A percentile compares a stretch with the other conserved stretches of the same genome.
Evolutionary conservation across 2,888 invertebrate species (phyloP).

Genomic region (Thecocarcelia acutangulata): DNA sequence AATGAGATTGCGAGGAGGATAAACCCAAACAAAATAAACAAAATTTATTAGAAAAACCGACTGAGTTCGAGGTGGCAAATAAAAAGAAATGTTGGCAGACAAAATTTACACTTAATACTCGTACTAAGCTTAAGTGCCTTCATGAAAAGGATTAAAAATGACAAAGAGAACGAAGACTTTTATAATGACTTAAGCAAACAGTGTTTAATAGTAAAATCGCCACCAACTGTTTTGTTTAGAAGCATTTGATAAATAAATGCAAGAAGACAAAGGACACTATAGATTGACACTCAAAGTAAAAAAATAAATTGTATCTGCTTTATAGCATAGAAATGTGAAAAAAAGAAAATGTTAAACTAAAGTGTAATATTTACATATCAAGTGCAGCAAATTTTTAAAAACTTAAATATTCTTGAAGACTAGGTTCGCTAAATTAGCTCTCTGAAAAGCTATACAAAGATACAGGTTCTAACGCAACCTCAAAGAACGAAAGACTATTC

Average conservation of each 20-base stretch:
- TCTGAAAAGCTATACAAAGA: too few species aligned
- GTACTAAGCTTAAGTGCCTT: conserved; percentile 25
- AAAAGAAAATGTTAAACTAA: too few species aligned
- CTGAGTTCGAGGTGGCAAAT: background rate
- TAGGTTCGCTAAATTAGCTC: too few species aligned
- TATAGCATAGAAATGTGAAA: background rate
- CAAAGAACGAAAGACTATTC: too few species aligned
- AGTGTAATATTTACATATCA: too few species aligned
- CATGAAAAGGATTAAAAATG: conserved; percentile 22
- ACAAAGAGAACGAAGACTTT: background rate
- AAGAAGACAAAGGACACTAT: background rate
- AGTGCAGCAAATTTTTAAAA: too few species aligned
- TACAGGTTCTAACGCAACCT: too few species aligned
- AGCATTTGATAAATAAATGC: conserved; percentile 28
- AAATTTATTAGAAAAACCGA: background rate
- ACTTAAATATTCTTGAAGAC: too few species aligned
- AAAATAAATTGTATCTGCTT: too few species aligned
- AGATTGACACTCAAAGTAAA: background rate
- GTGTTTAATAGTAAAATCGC: conserved; percentile 5
- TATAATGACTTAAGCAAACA: conserved; percentile 5
- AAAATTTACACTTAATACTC: background rate
- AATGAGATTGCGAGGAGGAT: conserved; percentile 35
- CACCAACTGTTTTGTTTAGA: conserved; percentile 49
- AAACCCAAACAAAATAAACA: background rate
- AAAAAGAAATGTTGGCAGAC: background rate